These are phyloP conservation scores for Suncus etruscus DNA, from an alignment of 2,113 vertebrate species.

Conservation along the genomic window DNA sequence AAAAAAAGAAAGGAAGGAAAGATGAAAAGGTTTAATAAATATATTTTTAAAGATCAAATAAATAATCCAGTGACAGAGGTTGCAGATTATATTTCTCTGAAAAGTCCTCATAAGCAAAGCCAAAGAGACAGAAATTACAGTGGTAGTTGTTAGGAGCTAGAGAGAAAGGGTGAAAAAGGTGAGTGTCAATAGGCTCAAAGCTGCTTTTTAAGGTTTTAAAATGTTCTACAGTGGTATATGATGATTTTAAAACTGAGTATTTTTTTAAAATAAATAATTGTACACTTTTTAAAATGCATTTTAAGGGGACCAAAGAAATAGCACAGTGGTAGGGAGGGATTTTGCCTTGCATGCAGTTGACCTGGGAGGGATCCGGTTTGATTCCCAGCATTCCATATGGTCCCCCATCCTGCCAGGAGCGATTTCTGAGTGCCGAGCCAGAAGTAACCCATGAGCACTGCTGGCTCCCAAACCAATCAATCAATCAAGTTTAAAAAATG, in stretches of 20 bases:
- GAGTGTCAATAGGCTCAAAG: neutral
- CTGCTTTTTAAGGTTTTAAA: neutral
- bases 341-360: too few species aligned
- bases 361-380: too few species aligned
- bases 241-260: slow-evolving; percentile 17
- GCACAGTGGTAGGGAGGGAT: too few species aligned
- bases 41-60: neutral
- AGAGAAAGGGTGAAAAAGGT: neutral
- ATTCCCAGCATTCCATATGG: too few species aligned
- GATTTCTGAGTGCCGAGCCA: too few species aligned
- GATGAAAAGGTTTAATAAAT: neutral
- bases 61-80: neutral
- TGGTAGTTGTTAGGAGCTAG: neutral
- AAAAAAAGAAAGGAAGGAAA: neutral
- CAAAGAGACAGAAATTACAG: neutral
- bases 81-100: neutral
- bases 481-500: too few species aligned
- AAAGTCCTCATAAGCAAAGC: slow-evolving; percentile 6
- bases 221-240: neutral
- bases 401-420: too few species aligned
- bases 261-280: neutral
- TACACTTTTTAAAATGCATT: too few species aligned
- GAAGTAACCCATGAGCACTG: too few species aligned
- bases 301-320: too few species aligned
- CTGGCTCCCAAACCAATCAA: too few species aligned